phyloP scores from a whole-genome alignment of 2,888 invertebrate species.

The Dyspetes luteomarginatus region DNA sequence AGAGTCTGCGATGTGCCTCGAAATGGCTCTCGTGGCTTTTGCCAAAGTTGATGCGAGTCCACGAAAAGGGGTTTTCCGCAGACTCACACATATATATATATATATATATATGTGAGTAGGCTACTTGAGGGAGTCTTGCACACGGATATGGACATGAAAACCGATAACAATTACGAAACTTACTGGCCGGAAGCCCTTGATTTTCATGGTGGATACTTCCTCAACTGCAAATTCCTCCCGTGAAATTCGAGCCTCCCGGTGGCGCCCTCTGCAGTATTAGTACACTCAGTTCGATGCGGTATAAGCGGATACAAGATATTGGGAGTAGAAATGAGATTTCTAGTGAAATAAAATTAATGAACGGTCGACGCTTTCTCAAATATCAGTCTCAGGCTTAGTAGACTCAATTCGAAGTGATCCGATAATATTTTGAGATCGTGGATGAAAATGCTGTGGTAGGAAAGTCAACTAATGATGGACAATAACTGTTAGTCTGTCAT shows the following conservation, averaged over 20 bases:
- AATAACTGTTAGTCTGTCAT: too few species aligned
- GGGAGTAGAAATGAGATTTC: too few species aligned
- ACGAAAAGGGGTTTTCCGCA: too few species aligned
- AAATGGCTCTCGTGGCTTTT: conserved; percentile 16
- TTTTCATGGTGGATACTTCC: conserved; percentile 5
- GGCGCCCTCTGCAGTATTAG: not conserved
- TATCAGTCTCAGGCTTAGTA: too few species aligned
- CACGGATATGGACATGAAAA: not conserved
- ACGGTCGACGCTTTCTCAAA: too few species aligned
- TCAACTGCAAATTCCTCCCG: not conserved
- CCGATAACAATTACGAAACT: conserved; percentile 52
- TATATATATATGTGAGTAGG: not conserved
- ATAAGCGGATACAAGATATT: too few species aligned
- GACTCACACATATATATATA: too few species aligned
- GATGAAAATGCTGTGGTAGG: too few species aligned
- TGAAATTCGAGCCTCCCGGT: not conserved
- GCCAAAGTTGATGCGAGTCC: conserved; percentile 12
- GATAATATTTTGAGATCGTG: too few species aligned
- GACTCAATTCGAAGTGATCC: too few species aligned
- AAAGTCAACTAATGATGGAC: too few species aligned
- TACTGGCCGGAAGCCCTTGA: conserved; percentile 7
- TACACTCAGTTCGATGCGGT: not conserved
- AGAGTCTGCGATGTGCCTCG: not conserved
- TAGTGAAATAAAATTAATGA: too few species aligned
- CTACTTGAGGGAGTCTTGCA: not conserved